Conservation (phyloP, 2,888 invertebrate genomes). For the Macrosiphum euphorbiae region DNA sequence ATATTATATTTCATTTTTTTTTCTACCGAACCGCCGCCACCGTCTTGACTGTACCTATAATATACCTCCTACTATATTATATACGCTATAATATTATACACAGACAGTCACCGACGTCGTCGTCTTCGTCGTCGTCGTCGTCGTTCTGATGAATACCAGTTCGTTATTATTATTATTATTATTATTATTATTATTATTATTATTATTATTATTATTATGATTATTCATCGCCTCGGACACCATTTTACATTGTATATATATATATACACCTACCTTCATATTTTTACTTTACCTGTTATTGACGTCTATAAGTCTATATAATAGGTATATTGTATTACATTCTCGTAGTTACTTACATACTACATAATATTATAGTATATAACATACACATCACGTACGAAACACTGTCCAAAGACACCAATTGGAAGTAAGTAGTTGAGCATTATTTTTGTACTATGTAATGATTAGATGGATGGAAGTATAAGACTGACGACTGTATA, state of each 20-base stretch:
- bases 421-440: no score
- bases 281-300: neutral
- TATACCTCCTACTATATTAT: neutral
- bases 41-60: slow-evolving; percentile 20
- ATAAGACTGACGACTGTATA: neutral
- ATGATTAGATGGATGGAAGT: neutral
- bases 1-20: slow-evolving; percentile 7
- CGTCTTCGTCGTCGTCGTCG: neutral
- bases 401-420: no score
- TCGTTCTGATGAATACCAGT: slow-evolving; percentile 30
- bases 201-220: slow-evolving; percentile 42
- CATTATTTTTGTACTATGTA: neutral
- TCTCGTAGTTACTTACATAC: neutral
- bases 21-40: slow-evolving; percentile 18
- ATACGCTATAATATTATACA: neutral
- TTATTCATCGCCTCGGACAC: slow-evolving; percentile 46
- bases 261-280: neutral
- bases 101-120: neutral
- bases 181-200: slow-evolving; percentile 50
- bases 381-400: no score
- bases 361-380: no score
- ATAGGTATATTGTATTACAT: neutral
- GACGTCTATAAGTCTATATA: neutral
- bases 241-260: neutral
- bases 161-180: slow-evolving; percentile 39